A percentile compares a stretch with the other conserved stretches of the same genome.
Evolutionary conservation across 2,888 invertebrate genomes (phyloP).

Genomic region (Ichneumon xanthorius): DNA sequence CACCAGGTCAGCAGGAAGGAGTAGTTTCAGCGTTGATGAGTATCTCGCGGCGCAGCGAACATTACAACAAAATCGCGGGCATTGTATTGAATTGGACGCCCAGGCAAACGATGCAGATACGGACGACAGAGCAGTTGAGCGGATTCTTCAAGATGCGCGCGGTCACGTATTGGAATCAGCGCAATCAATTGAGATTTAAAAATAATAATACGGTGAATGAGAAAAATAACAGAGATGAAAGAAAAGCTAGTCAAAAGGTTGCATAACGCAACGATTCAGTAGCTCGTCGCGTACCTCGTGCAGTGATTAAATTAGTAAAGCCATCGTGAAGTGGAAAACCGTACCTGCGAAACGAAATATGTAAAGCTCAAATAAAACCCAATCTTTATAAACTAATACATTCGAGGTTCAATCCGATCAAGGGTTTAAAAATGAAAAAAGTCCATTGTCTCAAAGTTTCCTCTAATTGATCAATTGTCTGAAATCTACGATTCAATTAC

Average conservation of each 20-base stretch:
- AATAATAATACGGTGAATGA: background rate
- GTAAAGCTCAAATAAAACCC: constrained; percentile 14
- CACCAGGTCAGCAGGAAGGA: constrained; percentile 79
- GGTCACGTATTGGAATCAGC: constrained; percentile 71
- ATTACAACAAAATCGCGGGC: constrained; percentile 69
- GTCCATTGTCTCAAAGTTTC: background rate
- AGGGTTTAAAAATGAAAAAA: background rate
- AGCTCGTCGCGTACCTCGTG: background rate
- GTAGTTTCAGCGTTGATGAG: constrained; percentile 78
- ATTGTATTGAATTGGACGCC: constrained; percentile 78
- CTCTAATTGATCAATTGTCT: background rate
- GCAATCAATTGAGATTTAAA: constrained; percentile 21
- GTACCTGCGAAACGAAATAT: constrained; percentile 18
- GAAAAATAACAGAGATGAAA: background rate
- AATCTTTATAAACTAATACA: background rate
- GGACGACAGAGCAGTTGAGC: constrained; percentile 74
- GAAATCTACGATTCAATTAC: constrained; percentile 7
- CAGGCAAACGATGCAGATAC: constrained; percentile 66
- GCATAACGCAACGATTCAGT: background rate
- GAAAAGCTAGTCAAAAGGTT: constrained; percentile 4
- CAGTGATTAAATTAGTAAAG: background rate
- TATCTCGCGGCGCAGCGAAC: constrained; percentile 72
- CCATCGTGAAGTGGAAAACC: background rate
- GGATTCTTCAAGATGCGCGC: constrained; percentile 70
- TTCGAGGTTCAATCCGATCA: background rate